These are phyloP conservation scores for Tragopan temminckii DNA, from an alignment of 2,797 vertebrate genomes.

Conservation along the genomic window DNA sequence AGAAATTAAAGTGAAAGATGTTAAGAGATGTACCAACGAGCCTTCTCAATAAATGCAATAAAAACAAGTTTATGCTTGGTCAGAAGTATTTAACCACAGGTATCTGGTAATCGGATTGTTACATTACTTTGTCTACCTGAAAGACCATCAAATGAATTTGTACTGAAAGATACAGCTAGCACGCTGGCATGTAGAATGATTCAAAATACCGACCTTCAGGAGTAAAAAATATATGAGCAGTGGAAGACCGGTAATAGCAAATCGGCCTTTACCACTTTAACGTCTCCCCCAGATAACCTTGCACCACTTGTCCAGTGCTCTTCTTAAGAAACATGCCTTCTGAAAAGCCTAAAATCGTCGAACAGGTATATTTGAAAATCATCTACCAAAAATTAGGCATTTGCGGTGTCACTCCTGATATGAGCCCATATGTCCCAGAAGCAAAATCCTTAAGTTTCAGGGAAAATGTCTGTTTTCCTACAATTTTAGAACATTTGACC, in stretches of 20 bases:
- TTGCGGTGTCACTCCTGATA: not conserved
- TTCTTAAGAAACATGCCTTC: not conserved
- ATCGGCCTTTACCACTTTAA: not conserved
- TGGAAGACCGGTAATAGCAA: not conserved
- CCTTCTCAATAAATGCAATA: not conserved
- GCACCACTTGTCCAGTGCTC: not conserved
- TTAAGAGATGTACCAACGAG: not conserved
- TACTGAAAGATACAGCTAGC: not conserved
- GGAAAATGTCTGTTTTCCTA: not conserved
- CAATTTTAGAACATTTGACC: not conserved
- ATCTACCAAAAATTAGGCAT: conserved; percentile 8
- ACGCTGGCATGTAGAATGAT: not conserved
- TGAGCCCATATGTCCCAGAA: not conserved
- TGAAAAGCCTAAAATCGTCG: not conserved
- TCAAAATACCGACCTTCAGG: not conserved
- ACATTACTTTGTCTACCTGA: not conserved
- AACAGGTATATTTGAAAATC: conserved; percentile 20
- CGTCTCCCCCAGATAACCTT: not conserved
- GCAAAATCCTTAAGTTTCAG: conserved; percentile 35
- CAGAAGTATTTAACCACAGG: not conserved
- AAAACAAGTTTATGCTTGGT: not conserved
- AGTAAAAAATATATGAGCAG: not conserved
- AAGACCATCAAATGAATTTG: not conserved
- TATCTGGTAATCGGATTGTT: not conserved
- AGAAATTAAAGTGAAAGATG: not conserved